Evolutionary conservation across 2,113 vertebrate genomes (phyloP).

Genomic region (Colossoma macropomum): DNA sequence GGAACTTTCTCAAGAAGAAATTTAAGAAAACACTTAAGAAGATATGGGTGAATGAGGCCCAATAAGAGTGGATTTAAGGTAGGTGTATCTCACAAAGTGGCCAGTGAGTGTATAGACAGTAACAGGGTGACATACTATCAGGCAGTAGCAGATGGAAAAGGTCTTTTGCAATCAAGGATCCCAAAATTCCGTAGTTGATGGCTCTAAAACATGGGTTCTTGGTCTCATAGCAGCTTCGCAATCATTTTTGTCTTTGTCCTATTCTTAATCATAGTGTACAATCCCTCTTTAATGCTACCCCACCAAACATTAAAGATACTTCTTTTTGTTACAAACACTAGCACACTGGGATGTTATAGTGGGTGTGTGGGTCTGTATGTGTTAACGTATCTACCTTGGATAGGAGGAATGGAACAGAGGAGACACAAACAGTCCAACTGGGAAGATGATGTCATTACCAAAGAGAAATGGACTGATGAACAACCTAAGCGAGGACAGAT

Average conservation of each 20-base stretch:
- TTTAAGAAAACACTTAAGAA: too few relatives aligned
- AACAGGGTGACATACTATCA: constrained; percentile 68
- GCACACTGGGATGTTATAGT: too few relatives aligned
- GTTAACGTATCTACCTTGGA: constrained; percentile 69
- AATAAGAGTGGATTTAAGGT: too few relatives aligned
- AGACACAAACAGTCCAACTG: constrained; percentile 77
- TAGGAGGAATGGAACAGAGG: constrained; percentile 76
- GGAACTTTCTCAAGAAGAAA: too few relatives aligned
- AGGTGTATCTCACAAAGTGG: too few relatives aligned
- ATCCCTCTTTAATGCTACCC: too few relatives aligned
- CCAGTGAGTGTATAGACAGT: too few relatives aligned
- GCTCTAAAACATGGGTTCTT: constrained; percentile 62
- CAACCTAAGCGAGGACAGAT: constrained; percentile 59
- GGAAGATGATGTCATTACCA: constrained; percentile 70
- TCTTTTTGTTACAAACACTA: too few relatives aligned
- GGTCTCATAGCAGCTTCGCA: background rate
- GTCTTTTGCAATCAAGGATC: constrained; percentile 77
- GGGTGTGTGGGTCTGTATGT: background rate
- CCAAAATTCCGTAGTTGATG: constrained; percentile 74
- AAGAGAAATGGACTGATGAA: constrained; percentile 66
- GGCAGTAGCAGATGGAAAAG: constrained; percentile 75
- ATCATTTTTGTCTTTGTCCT: too few relatives aligned
- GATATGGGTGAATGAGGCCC: too few relatives aligned
- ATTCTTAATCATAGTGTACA: too few relatives aligned
- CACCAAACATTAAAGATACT: too few relatives aligned